Evolutionary conservation across 2,113 vertebrate genomes (phyloP).

Genomic region (Fregetta grallaria): DNA sequence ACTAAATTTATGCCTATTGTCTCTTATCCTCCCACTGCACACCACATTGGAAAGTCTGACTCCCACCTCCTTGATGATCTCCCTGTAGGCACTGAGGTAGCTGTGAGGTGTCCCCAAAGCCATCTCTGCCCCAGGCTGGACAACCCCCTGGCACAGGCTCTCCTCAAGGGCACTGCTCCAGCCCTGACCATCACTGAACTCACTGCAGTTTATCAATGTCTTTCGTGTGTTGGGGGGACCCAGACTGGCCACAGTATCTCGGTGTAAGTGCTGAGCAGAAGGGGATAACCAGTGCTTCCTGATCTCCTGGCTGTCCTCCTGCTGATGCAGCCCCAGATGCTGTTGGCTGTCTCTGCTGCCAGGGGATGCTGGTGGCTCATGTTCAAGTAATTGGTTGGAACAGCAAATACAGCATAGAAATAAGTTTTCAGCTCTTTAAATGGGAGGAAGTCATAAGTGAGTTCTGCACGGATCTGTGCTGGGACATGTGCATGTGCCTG

Average conservation of each 20-base stretch:
- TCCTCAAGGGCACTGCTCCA: background rate
- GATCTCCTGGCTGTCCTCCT: background rate
- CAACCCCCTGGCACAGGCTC: background rate
- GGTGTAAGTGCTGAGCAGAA: background rate
- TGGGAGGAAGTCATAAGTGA: background rate
- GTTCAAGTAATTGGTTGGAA: background rate
- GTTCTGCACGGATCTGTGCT: background rate
- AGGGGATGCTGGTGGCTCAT: background rate
- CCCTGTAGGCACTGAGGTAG: background rate
- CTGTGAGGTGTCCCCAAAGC: background rate
- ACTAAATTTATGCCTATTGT: background rate
- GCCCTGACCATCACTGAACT: background rate
- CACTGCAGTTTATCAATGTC: background rate
- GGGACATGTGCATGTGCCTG: accelerated
- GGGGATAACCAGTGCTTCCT: background rate
- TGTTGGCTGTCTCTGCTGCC: background rate
- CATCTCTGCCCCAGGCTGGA: background rate
- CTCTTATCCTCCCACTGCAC: background rate
- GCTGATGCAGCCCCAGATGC: background rate
- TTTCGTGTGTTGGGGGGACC: background rate
- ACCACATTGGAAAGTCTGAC: background rate
- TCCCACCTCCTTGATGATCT: background rate
- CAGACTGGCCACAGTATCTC: background rate
- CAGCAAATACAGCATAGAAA: background rate
- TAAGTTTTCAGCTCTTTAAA: background rate